Evolutionary conservation across 2,797 vertebrate genomes (phyloP).

Genomic region (Muscicapa striata): DNA sequence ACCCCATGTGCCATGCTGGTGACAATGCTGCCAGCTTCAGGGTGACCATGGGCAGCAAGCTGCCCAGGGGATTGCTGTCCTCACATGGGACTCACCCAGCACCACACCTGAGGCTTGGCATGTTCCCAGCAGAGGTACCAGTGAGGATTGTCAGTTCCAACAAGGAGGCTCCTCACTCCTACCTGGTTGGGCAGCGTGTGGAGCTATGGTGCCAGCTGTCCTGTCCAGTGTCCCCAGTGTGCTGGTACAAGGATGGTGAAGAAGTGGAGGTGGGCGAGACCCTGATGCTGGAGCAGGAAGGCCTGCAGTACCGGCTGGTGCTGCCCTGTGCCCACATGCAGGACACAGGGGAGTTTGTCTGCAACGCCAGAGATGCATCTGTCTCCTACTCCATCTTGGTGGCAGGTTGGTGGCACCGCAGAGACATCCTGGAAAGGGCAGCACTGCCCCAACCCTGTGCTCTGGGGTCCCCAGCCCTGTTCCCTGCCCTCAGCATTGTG

Average conservation of each 20-base stretch:
- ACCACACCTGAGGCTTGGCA: fast-evolving
- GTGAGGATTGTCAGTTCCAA: conserved; percentile 88
- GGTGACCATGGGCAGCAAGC: conserved; percentile 84
- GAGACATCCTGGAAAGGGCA: neutral
- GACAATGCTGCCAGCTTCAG: conserved; percentile 83
- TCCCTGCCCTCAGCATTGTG: neutral
- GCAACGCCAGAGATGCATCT: conserved; percentile 84
- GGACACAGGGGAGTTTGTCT: conserved; percentile 91
- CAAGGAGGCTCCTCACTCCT: conserved; percentile 81
- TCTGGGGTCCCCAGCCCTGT: neutral
- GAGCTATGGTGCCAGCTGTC: conserved; percentile 92
- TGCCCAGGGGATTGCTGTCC: fast-evolving
- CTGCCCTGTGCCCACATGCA: conserved; percentile 78
- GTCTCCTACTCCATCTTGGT: conserved; percentile 89
- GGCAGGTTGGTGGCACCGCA: conserved; percentile 81
- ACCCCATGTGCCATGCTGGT: conserved; percentile 78
- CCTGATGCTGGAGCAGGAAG: conserved; percentile 85
- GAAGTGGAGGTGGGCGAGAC: conserved; percentile 84
- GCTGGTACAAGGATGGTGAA: conserved; percentile 91
- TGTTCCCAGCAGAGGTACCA: conserved; percentile 81
- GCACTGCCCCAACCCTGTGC: neutral
- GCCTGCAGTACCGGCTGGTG: conserved; percentile 80
- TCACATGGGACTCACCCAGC: neutral
- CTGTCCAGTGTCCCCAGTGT: conserved; percentile 72
- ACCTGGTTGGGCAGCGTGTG: conserved; percentile 84